Evolutionary conservation across 2,888 invertebrate genomes (phyloP).

Genomic region (Griposia aprilina): DNA sequence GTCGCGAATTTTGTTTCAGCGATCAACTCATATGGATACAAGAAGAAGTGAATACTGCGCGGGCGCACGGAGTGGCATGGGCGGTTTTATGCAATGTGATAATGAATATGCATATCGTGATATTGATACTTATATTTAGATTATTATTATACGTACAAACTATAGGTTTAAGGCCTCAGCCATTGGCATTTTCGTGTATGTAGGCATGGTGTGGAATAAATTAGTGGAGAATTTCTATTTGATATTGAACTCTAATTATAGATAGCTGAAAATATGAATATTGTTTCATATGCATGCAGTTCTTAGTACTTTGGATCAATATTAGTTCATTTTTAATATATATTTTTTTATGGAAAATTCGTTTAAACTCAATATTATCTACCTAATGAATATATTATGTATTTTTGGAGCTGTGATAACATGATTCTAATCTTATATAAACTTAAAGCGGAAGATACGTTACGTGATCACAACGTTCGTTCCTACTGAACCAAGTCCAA

Average conservation of each 20-base stretch:
- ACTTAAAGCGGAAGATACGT: too few species aligned
- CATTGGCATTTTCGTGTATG: constrained; percentile 39
- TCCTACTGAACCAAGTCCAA: too few species aligned
- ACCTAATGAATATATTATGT: neutral
- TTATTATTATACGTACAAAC: constrained; percentile 57
- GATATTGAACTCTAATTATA: neutral
- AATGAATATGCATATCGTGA: constrained; percentile 67
- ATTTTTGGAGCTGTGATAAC: neutral
- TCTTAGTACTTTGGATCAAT: constrained; percentile 36
- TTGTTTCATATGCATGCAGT: constrained; percentile 18
- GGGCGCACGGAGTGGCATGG: constrained; percentile 8
- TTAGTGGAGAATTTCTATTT: constrained; percentile 13
- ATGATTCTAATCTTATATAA: neutral
- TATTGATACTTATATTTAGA: constrained; percentile 57
- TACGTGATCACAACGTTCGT: too few species aligned
- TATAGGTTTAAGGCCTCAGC: constrained; percentile 43
- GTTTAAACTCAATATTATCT: neutral
- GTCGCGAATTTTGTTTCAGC: constrained; percentile 86
- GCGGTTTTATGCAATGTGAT: constrained; percentile 64
- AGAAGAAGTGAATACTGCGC: constrained; percentile 82
- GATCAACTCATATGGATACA: constrained; percentile 94
- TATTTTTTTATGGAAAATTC: constrained; percentile 6
- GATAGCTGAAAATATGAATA: constrained; percentile 6
- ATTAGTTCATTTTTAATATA: neutral
- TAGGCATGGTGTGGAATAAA: constrained; percentile 27